Conservation (phyloP, 2,888 invertebrate genomes). For the Epinotia ramella region DNA sequence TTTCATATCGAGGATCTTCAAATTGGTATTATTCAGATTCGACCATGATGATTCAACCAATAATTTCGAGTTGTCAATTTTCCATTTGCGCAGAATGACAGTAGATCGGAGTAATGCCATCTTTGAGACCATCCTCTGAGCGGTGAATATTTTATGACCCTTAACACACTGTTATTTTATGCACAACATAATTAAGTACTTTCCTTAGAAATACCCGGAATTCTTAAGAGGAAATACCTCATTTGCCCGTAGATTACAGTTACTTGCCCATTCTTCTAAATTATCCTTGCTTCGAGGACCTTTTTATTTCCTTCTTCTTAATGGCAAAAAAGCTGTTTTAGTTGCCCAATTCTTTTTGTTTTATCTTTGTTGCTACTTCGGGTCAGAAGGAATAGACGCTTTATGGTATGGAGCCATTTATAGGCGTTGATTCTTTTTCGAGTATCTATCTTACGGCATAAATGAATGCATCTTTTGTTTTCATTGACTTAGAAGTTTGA, state of each 20-base stretch:
- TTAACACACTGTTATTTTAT: not conserved
- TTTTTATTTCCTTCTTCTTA: conserved; percentile 34
- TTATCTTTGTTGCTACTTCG: conserved; percentile 8
- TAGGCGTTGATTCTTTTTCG: too few species aligned
- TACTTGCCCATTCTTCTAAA: conserved; percentile 38
- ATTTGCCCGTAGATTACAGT: conserved; percentile 31
- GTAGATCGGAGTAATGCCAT: too few species aligned
- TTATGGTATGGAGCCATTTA: too few species aligned
- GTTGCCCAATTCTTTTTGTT: not conserved
- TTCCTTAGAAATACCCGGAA: not conserved
- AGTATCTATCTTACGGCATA: too few species aligned
- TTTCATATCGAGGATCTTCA: too few species aligned
- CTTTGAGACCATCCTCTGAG: not conserved
- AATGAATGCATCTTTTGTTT: too few species aligned
- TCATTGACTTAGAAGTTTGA: too few species aligned
- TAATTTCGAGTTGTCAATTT: too few species aligned
- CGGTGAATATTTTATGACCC: conserved; percentile 1
- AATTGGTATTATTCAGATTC: too few species aligned
- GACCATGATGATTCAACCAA: too few species aligned
- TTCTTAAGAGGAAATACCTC: conserved; percentile 25
- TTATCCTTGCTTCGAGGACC: conserved; percentile 36
- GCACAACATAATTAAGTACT: conserved; percentile 12
- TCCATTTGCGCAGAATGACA: too few species aligned
- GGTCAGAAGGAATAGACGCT: not conserved
- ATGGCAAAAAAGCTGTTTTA: conserved; percentile 4